Percentiles rank a stretch among this genome's conserved stretches.
phyloP scores from a whole-genome alignment of 1,140 invertebrate genomes.

The Ruditapes philippinarum region DNA sequence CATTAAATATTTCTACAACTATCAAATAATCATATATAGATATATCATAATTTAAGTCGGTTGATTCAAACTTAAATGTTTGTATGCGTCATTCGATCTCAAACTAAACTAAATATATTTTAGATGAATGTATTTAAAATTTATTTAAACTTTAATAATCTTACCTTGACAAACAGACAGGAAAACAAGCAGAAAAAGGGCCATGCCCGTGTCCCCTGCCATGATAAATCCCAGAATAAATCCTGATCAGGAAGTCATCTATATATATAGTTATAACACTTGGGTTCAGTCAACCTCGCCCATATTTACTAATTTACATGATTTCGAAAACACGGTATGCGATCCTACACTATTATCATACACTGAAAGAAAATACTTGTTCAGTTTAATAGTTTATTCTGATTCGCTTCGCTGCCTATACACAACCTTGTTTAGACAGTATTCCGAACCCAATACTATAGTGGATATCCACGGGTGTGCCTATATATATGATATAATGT shows the following conservation, averaged over 20 bases:
- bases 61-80: too few relatives aligned
- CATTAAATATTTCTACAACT: too few relatives aligned
- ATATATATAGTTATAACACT: neutral
- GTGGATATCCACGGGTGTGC: slow-evolving; percentile 18
- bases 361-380: slow-evolving; percentile 25
- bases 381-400: slow-evolving; percentile 14
- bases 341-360: slow-evolving; percentile 28
- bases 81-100: neutral
- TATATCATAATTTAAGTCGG: too few relatives aligned
- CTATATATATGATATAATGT: neutral
- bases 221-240: slow-evolving; percentile 17
- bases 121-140: neutral
- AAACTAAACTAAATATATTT: neutral
- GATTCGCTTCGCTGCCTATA: neutral
- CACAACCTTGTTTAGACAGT: slow-evolving; percentile 19
- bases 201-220: neutral
- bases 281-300: slow-evolving; percentile 25
- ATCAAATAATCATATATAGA: too few relatives aligned
- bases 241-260: slow-evolving; percentile 52
- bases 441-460: neutral
- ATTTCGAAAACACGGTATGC: slow-evolving; percentile 17
- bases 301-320: slow-evolving; percentile 47
- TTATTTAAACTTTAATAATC: too few relatives aligned
- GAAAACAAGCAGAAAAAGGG: neutral
- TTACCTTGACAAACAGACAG: slow-evolving; percentile 1